Evolutionary conservation across 2,113 vertebrate genomes (phyloP).

Genomic region (Glareola pratincola): DNA sequence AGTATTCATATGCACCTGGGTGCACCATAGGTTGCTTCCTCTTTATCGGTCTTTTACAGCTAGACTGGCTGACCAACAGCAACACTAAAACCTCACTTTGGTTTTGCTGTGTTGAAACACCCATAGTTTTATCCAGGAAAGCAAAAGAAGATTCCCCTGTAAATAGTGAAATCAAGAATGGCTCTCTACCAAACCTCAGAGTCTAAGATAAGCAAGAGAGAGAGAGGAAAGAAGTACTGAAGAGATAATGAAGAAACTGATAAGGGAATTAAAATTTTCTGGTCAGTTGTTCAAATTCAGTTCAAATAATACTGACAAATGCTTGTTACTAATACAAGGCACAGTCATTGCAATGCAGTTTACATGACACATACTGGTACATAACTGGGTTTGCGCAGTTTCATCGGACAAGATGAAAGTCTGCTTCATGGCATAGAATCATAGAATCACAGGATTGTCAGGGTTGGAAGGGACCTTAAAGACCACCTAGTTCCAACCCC

Average conservation of each 20-base stretch:
- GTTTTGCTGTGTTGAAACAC: not conserved
- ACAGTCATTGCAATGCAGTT: not conserved
- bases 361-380: not conserved
- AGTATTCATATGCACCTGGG: not conserved
- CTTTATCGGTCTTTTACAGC: not conserved
- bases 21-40: not conserved
- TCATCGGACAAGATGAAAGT: not conserved
- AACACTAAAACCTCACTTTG: not conserved
- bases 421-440: not conserved
- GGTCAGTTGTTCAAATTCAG: not conserved
- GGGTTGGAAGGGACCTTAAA: too few relatives aligned
- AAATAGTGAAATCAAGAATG: not conserved
- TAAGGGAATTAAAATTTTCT: not conserved
- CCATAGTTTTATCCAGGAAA: not conserved
- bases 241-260: not conserved
- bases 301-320: not conserved
- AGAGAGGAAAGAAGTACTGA: not conserved
- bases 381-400: not conserved
- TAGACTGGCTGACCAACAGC: not conserved
- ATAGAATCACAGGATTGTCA: too few relatives aligned
- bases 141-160: not conserved
- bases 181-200: not conserved
- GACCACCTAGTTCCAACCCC: too few relatives aligned
- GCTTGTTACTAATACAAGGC: not conserved
- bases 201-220: not conserved